These are phyloP conservation scores for Hypocryptadius cinnamomeus DNA, from an alignment of 2,113 vertebrate genomes.

Conservation along the genomic window DNA sequence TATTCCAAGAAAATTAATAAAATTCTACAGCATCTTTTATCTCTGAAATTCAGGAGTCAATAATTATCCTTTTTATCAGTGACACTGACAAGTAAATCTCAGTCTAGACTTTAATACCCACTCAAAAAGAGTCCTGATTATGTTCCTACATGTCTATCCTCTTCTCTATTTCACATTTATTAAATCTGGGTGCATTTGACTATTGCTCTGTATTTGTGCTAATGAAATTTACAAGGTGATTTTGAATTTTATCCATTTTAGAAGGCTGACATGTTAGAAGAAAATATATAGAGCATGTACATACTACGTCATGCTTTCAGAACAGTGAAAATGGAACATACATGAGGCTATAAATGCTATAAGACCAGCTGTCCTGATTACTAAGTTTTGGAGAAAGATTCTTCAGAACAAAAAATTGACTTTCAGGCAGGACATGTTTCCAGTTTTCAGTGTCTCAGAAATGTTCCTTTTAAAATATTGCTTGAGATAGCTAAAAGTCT, in stretches of 20 bases:
- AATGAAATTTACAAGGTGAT: background rate
- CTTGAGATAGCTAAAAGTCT: background rate
- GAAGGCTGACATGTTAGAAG: constrained; percentile 2
- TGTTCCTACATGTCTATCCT: constrained; percentile 12
- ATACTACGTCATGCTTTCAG: background rate
- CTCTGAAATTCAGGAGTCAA: constrained; percentile 26
- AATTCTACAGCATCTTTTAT: constrained; percentile 38
- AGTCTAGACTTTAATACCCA: constrained; percentile 21
- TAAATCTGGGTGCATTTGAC: constrained; percentile 12
- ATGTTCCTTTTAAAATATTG: background rate
- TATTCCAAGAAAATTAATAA: constrained; percentile 50
- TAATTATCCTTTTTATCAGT: constrained; percentile 64
- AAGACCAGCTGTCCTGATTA: background rate
- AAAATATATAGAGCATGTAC: background rate
- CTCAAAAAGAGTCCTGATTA: constrained; percentile 47
- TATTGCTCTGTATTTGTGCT: constrained; percentile 10
- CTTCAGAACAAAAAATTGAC: background rate
- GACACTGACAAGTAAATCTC: constrained; percentile 51
- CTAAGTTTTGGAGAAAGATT: background rate
- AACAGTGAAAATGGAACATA: background rate
- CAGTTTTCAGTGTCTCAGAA: background rate
- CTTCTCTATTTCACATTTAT: constrained; percentile 31
- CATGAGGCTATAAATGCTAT: background rate
- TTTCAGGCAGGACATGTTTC: background rate
- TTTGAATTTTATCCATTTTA: constrained; percentile 24